phyloP scores from a whole-genome alignment of 2,888 invertebrate species.

The Pristionchus maxplancki region DNA sequence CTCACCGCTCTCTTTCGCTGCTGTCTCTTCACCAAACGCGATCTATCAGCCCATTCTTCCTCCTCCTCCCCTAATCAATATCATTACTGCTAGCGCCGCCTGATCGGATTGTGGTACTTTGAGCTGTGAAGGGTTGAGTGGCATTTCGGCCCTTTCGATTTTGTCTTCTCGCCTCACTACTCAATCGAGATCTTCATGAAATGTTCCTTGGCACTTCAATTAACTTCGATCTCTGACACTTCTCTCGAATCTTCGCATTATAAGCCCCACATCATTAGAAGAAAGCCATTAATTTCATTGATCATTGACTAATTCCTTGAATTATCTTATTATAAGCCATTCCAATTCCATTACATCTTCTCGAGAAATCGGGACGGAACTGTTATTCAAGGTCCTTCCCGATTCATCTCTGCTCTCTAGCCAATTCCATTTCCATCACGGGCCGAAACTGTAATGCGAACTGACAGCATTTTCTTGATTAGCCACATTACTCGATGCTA shows the following conservation, averaged over 20 bases:
- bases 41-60: neutral
- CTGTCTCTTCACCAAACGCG: neutral
- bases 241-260: no score
- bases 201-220: no score
- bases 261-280: no score
- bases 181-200: no score
- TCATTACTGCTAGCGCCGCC: neutral
- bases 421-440: neutral
- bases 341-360: neutral
- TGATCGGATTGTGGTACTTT: constrained; percentile 5
- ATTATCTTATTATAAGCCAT: neutral
- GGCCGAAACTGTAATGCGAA: neutral
- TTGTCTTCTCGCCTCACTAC: no score
- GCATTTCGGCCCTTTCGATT: neutral
- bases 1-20: constrained; percentile 25
- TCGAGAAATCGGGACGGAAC: neutral
- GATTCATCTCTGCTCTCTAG: neutral
- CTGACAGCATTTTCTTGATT: neutral
- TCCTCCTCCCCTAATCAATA: neutral
- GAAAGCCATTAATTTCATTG: no score
- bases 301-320: neutral
- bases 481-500: neutral
- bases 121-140: neutral
- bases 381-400: neutral
- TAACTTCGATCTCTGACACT: no score